Percentiles rank a stretch among this genome's conserved stretches.
These are phyloP conservation scores for Sinocyclocheilus rhinocerous DNA, from an alignment of 2,113 vertebrate genomes.

Conservation along the genomic window DNA sequence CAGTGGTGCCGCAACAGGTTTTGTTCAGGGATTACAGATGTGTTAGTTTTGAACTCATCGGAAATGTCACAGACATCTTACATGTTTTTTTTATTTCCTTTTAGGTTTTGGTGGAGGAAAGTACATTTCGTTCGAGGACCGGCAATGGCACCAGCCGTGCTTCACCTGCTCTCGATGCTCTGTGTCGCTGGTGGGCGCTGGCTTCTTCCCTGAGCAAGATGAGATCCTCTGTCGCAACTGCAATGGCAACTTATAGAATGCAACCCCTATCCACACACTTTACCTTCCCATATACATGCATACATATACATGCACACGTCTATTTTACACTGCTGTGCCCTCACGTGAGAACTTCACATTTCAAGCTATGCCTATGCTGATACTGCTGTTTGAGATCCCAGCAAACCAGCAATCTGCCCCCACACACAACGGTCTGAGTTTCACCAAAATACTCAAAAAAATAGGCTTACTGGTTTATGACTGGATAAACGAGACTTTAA, in stretches of 20 bases:
- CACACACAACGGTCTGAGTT: neutral
- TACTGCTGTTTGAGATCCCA: conserved; percentile 26
- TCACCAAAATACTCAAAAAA: too few relatives aligned
- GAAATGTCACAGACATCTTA: neutral
- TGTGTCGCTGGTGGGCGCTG: conserved; percentile 90
- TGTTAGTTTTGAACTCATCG: neutral
- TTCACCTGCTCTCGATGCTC: conserved; percentile 93
- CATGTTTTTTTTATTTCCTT: neutral
- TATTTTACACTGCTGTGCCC: conserved; percentile 11
- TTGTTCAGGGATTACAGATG: neutral
- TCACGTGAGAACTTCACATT: conserved; percentile 18
- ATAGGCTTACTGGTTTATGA: neutral
- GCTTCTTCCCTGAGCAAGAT: conserved; percentile 89
- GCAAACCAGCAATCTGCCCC: neutral
- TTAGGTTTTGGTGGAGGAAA: conserved; percentile 94
- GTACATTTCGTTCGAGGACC: conserved; percentile 97
- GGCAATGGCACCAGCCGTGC: conserved; percentile 97
- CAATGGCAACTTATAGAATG: conserved; percentile 85
- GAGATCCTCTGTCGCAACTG: conserved; percentile 93
- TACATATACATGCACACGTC: conserved; percentile 32
- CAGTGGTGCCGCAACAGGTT: neutral
- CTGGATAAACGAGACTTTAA: neutral
- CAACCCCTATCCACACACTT: neutral
- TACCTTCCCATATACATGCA: conserved; percentile 56
- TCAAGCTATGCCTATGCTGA: conserved; percentile 23